Evolutionary conservation across 1,140 invertebrate species (phyloP).

Genomic region (Drosophila funebris): DNA sequence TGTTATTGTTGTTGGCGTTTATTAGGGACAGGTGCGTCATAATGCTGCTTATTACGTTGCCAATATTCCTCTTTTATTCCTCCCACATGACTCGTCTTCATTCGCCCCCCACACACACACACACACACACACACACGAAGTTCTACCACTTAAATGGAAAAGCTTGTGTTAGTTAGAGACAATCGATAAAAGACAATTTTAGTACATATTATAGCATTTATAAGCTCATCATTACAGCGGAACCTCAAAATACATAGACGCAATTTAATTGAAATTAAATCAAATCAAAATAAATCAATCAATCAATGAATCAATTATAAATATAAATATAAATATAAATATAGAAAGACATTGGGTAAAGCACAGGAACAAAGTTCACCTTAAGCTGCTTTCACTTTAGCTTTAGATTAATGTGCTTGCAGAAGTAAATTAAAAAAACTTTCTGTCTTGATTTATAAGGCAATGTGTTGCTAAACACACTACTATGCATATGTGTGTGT

Average conservation of each 20-base stretch:
- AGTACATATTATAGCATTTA: background rate
- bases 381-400: no score
- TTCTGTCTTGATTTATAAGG: no score
- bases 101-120: background rate
- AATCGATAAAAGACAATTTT: background rate
- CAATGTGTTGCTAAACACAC: no score
- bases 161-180: background rate
- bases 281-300: no score
- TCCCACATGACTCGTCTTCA: background rate
- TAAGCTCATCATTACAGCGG: background rate
- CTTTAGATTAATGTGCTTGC: no score
- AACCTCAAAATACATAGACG: background rate
- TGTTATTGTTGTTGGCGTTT: conserved; percentile 8
- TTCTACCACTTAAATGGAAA: background rate
- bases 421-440: no score
- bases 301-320: no score
- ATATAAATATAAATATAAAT: no score
- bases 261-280: no score
- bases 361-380: no score
- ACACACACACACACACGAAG: conserved; percentile 6
- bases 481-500: no score
- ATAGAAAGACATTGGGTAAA: no score
- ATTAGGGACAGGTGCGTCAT: conserved; percentile 46
- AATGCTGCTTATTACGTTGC: conserved; percentile 29
- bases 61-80: conserved; percentile 9